Evolutionary conservation across 2,113 vertebrate species (phyloP).

Genomic region (Bettongia penicillata): DNA sequence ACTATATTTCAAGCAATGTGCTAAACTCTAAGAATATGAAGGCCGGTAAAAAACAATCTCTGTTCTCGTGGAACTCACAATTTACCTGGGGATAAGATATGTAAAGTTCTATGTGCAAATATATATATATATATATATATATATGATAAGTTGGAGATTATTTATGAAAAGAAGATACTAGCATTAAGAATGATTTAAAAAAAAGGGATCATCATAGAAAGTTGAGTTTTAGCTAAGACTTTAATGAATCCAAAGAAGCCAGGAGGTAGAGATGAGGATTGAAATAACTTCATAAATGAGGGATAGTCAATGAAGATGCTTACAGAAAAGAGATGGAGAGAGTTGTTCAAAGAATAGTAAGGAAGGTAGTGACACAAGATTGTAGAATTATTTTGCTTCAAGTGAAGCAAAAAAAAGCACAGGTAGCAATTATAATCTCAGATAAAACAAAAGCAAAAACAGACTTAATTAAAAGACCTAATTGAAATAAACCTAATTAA

Average conservation of each 20-base stretch:
- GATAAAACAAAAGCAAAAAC: too few relatives aligned
- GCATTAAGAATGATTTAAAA: background rate
- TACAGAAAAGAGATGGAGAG: background rate
- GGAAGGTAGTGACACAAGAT: background rate
- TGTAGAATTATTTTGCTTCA: background rate
- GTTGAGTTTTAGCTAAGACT: background rate
- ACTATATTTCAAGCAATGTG: too few relatives aligned
- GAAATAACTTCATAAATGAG: background rate
- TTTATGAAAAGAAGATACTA: background rate
- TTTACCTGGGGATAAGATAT: background rate
- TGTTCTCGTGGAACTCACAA: background rate
- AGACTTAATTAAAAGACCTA: too few relatives aligned
- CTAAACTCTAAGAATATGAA: too few relatives aligned
- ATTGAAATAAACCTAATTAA: too few relatives aligned
- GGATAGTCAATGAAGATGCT: background rate
- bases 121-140: background rate
- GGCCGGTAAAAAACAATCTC: background rate
- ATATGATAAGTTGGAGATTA: background rate
- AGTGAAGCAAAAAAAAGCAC: background rate
- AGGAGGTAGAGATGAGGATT: background rate
- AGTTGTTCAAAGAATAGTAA: background rate
- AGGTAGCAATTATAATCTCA: too few relatives aligned
- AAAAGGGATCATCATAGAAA: background rate
- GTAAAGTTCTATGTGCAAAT: background rate
- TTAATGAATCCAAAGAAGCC: background rate